Conservation (phyloP, 2,113 vertebrate species). For the Phyllostomus hastatus region DNA sequence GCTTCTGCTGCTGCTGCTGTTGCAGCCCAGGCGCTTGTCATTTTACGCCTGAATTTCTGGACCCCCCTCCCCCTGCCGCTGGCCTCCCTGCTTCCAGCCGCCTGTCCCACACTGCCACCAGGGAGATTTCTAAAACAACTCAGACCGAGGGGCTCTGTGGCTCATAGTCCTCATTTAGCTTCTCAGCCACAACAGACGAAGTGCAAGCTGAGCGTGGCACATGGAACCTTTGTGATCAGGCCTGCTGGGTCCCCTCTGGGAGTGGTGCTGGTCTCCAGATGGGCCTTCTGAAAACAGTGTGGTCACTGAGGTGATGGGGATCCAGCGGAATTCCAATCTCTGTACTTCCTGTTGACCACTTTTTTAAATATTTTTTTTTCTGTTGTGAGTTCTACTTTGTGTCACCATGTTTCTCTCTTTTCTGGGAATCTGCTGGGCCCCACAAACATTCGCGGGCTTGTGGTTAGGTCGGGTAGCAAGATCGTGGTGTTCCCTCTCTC, state of each 20-base stretch:
- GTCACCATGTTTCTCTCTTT: neutral
- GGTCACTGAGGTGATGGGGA: neutral
- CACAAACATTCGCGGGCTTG: neutral
- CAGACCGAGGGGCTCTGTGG: neutral
- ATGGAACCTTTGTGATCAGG: neutral
- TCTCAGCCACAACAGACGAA: neutral
- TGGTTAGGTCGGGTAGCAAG: neutral
- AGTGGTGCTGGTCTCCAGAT: neutral
- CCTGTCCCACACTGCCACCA: neutral
- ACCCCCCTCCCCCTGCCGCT: too few relatives aligned
- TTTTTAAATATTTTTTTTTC: too few relatives aligned
- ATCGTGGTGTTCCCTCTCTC: neutral
- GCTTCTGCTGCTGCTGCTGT: neutral
- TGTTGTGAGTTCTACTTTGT: neutral
- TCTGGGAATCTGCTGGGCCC: neutral
- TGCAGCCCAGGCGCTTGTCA: neutral
- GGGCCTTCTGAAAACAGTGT: neutral
- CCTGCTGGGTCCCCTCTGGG: neutral
- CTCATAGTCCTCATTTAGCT: neutral
- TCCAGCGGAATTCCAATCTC: neutral
- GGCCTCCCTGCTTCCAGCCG: neutral
- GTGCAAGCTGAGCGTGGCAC: neutral
- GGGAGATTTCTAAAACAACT: neutral
- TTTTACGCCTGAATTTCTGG: neutral
- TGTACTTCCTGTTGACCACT: neutral